Conservation (phyloP, 2,888 invertebrate species). For the Papilio protenor region DNA sequence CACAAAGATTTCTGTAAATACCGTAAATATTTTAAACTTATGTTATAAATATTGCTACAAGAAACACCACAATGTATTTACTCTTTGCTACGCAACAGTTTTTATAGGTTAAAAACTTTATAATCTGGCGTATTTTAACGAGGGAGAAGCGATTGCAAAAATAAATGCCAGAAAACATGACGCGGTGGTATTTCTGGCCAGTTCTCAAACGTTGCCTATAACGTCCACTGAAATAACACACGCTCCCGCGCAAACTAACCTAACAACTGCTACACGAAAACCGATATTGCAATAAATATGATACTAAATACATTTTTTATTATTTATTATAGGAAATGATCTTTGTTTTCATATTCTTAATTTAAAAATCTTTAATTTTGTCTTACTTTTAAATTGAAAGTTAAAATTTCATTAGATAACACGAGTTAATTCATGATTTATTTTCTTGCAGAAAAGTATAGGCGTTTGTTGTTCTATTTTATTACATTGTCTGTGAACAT, state of each 20-base stretch:
- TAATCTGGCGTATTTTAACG: slow-evolving; percentile 47
- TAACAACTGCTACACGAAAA: slow-evolving; percentile 47
- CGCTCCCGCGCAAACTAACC: slow-evolving; percentile 23
- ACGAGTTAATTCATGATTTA: no score
- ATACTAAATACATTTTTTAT: background rate
- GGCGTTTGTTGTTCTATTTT: no score
- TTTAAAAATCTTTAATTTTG: no score
- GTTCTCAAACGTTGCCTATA: slow-evolving; percentile 68
- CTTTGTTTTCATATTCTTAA: no score
- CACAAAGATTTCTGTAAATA: no score
- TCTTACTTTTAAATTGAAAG: background rate
- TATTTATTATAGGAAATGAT: no score
- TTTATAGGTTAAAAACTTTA: slow-evolving; percentile 46
- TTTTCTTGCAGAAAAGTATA: no score
- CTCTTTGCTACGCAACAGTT: background rate
- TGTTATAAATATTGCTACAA: background rate
- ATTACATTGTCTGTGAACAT: no score
- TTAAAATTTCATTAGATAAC: background rate
- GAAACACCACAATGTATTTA: background rate
- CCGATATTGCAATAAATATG: slow-evolving; percentile 18
- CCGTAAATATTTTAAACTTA: background rate
- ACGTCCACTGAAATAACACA: slow-evolving; percentile 71
- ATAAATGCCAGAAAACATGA: slow-evolving; percentile 59
- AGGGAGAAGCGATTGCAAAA: slow-evolving; percentile 59
- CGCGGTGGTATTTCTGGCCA: slow-evolving; percentile 68